phyloP scores from a whole-genome alignment of 1,140 invertebrate species.

The Parapsyche elsis region DNA sequence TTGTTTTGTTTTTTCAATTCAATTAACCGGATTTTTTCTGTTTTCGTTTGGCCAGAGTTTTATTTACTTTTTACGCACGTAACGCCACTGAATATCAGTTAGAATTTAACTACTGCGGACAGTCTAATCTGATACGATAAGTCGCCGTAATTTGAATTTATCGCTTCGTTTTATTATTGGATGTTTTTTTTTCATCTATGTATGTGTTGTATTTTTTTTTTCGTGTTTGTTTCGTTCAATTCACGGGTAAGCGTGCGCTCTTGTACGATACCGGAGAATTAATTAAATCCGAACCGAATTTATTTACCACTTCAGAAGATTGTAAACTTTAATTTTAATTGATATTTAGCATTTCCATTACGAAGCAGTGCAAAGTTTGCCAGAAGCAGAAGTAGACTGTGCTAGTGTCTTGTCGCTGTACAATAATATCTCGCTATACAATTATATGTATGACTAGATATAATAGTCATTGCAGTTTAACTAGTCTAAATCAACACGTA shows the following conservation, averaged over 20 bases:
- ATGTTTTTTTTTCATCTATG: not conserved
- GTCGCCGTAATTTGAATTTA: conserved; percentile 28
- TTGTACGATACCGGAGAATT: not conserved
- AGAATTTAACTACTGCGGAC: conserved; percentile 29
- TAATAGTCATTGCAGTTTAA: too few species aligned
- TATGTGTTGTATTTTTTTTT: not conserved
- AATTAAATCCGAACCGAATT: not conserved
- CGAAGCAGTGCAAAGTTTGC: too few species aligned
- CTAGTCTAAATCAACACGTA: too few species aligned
- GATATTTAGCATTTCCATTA: too few species aligned
- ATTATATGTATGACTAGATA: too few species aligned
- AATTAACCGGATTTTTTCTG: not conserved
- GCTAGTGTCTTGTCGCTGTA: too few species aligned
- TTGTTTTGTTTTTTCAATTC: not conserved
- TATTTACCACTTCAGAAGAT: too few species aligned
- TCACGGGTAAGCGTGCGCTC: not conserved
- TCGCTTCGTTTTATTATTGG: conserved; percentile 26
- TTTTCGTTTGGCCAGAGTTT: not conserved
- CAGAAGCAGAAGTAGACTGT: too few species aligned
- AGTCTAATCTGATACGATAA: conserved; percentile 30
- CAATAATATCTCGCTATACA: too few species aligned
- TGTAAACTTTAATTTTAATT: too few species aligned
- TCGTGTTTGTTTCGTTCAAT: conserved; percentile 1
- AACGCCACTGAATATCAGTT: conserved; percentile 12
- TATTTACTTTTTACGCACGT: conserved; percentile 9